A percentile compares a stretch with the other conserved stretches of the same genome.
These are phyloP conservation scores for Tetragonula carbonaria DNA, from an alignment of 2,888 invertebrate genomes.

Conservation along the genomic window DNA sequence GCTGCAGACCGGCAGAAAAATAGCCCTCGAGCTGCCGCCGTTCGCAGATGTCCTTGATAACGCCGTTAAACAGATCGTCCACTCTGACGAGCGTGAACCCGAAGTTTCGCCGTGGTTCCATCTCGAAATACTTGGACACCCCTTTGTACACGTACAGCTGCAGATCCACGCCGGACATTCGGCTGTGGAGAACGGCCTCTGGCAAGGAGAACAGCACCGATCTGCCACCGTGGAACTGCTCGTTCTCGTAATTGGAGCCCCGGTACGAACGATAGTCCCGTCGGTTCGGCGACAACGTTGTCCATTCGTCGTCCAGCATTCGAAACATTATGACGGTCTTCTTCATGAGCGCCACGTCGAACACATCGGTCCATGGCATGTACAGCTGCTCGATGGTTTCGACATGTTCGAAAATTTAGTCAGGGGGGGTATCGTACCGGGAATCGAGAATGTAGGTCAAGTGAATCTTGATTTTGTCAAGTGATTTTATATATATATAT, in stretches of 20 bases:
- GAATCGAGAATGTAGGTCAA: background rate
- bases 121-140: constrained; percentile 75
- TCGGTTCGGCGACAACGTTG: constrained; percentile 72
- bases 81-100: constrained; percentile 71
- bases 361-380: constrained; percentile 70
- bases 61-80: constrained; percentile 75
- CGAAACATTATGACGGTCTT: constrained; percentile 77
- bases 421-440: too few relatives aligned
- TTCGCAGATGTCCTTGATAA: constrained; percentile 73
- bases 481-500: background rate
- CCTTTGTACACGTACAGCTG: constrained; percentile 73
- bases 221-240: constrained; percentile 77
- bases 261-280: constrained; percentile 72
- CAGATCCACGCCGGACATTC: constrained; percentile 65
- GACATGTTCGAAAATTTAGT: background rate
- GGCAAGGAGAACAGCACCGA: constrained; percentile 77
- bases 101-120: constrained; percentile 61
- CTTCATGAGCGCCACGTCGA: constrained; percentile 74
- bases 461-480: background rate
- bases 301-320: constrained; percentile 78
- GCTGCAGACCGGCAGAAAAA: constrained; percentile 66
- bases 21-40: constrained; percentile 71
- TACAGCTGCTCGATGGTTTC: constrained; percentile 65
- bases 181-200: constrained; percentile 53
- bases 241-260: constrained; percentile 73